Evolutionary conservation across 2,797 vertebrate genomes (phyloP).

Genomic region (Chelonia mydas): DNA sequence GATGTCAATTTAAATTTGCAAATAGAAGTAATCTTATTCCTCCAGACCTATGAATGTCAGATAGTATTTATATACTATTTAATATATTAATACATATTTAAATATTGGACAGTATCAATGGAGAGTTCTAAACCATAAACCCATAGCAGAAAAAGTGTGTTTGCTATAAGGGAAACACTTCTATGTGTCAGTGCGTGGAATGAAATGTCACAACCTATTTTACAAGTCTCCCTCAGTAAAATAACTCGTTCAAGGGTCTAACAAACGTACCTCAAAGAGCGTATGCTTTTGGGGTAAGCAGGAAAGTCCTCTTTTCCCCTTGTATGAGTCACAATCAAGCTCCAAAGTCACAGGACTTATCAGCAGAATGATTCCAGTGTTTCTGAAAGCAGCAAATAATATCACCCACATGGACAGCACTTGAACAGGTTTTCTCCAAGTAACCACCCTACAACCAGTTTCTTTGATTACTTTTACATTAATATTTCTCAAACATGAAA

Average conservation of each 20-base stretch:
- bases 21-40: fast-evolving
- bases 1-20: neutral
- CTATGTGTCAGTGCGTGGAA: fast-evolving
- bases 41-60: fast-evolving
- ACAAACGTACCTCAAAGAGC: neutral
- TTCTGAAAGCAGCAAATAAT: neutral
- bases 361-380: neutral
- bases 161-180: neutral
- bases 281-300: fast-evolving
- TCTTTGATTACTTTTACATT: neutral
- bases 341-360: neutral
- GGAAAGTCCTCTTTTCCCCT: neutral
- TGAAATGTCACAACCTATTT: neutral
- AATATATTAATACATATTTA: fast-evolving
- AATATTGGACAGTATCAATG: fast-evolving
- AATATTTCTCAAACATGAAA: neutral
- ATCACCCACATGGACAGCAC: neutral
- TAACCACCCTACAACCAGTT: neutral
- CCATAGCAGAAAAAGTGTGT: neutral
- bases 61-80: fast-evolving
- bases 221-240: neutral
- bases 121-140: neutral
- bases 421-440: neutral
- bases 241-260: neutral
- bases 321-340: neutral